Evolutionary conservation across 1,140 invertebrate species (phyloP), one percentile per base, ranked within the genome.

Genomic region (Andrena cerasifolii): DNA sequence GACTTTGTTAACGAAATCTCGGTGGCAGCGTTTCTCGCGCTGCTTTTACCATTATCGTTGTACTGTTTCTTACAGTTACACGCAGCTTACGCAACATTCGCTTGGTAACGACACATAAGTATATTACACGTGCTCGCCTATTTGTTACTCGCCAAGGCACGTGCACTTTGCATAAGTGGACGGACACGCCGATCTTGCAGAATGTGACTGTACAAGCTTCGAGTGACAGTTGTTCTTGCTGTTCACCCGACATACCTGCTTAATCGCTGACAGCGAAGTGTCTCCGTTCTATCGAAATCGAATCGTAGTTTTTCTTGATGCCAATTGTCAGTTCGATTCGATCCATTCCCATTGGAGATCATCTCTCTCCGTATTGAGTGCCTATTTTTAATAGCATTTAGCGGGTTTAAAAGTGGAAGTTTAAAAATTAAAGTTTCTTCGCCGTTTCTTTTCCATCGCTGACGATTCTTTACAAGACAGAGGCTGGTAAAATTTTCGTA

Each of bases 201-300:
- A 91, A 91, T 91, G 90, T 89, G 70, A 89, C 87, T 88, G 84
- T 89, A 85, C 86, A 76, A 90, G 90, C 88, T 91, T 91, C 83
- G 87, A 87, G 86, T 86, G 85, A 90, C 86, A 89, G 61, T 89
- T 87, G 80, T 89, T 82, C 88, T 87, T 18, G 72, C 70, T 79
- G 79, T 81, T 65, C 63, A 70, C 65, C 70, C 82, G 54, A 84
- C 76, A 66, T 62, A 66, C 26, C 62, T 66, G 78, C 79, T 84
- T 74, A 80, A 68, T 65, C n/a, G 24, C 63, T 21, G 21, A 4
- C 74, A 28, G 43, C 45, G 59, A 16, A 81, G 74, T 16, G 65
- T 66, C 74, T 85, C 43, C 67, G 21, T 43, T 81, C 28, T 51
- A 21, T 24, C 18, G 7, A 14, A 21, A 59, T 21, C 1, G 40